Conservation (phyloP, 2,888 invertebrate species). For the Drosophila helvetica region DNA sequence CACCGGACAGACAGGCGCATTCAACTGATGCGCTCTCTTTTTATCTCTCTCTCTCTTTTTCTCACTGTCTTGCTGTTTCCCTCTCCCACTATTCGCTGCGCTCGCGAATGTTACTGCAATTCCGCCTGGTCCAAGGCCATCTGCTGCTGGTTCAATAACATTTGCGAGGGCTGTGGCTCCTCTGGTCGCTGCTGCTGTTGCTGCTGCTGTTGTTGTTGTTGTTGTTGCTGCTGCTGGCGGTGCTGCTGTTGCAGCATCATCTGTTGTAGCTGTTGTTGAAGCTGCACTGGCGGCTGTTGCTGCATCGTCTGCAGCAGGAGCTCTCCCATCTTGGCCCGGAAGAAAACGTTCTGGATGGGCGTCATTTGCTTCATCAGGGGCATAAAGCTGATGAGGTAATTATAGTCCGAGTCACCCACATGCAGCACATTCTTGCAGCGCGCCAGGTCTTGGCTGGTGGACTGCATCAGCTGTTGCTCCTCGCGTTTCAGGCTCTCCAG, state of each 20-base stretch:
- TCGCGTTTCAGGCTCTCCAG: conserved; percentile 73
- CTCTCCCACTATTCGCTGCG: conserved; percentile 9
- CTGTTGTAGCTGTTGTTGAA: conserved; percentile 30
- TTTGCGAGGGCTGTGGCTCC: conserved; percentile 59
- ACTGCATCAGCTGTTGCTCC: conserved; percentile 78
- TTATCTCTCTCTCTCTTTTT: conserved; percentile 17
- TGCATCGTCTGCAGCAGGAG: conserved; percentile 74
- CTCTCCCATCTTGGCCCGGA: conserved; percentile 80
- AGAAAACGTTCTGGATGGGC: conserved; percentile 74
- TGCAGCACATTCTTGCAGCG: conserved; percentile 71
- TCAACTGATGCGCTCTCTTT: conserved; percentile 6
- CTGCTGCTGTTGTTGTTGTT: conserved; percentile 11
- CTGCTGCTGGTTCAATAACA: conserved; percentile 74
- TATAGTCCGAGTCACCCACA: conserved; percentile 80
- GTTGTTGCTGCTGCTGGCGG: neutral
- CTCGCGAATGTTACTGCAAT: conserved; percentile 1
- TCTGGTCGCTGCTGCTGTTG: conserved; percentile 39
- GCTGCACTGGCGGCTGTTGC: conserved; percentile 34
- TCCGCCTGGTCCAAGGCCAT: conserved; percentile 75
- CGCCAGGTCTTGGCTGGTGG: conserved; percentile 75
- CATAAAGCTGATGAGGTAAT: conserved; percentile 79
- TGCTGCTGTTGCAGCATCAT: conserved; percentile 27
- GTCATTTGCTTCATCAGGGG: conserved; percentile 81
- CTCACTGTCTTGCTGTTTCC: conserved; percentile 14
- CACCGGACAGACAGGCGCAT: conserved; percentile 47